These are phyloP conservation scores for Dinoponera quadriceps DNA, from an alignment of 1,140 invertebrate species.

Conservation along the genomic window DNA sequence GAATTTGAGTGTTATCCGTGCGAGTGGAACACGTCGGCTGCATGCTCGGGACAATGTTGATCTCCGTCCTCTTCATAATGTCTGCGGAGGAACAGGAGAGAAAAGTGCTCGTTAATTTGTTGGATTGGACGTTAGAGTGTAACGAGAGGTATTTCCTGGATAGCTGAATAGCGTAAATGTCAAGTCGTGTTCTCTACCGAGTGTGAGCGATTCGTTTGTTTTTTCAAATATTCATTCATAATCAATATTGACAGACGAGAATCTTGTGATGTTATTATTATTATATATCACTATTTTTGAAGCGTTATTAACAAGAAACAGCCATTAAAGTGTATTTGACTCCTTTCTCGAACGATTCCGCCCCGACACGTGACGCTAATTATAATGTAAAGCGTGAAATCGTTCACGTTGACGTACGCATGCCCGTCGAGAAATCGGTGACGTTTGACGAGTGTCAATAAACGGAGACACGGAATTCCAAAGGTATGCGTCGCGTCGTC, in stretches of 20 bases:
- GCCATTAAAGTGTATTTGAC: neutral
- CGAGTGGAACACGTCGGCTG: slow-evolving; percentile 68
- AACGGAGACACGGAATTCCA: slow-evolving; percentile 1
- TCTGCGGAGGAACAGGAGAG: slow-evolving; percentile 48
- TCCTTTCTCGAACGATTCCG: neutral
- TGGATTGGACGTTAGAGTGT: neutral
- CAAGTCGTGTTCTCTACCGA: no score
- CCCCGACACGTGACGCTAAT: neutral
- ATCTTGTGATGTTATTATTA: neutral
- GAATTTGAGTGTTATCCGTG: slow-evolving; percentile 83
- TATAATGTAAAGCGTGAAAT: neutral
- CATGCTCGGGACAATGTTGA: slow-evolving; percentile 78
- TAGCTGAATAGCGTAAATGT: neutral
- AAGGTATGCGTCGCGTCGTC: neutral
- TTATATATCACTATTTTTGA: neutral
- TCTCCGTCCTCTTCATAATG: slow-evolving; percentile 81
- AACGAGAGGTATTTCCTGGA: neutral
- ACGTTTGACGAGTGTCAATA: slow-evolving; percentile 24
- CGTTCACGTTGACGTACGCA: neutral
- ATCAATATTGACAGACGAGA: neutral
- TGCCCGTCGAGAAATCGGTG: slow-evolving; percentile 3
- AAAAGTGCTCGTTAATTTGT: slow-evolving; percentile 25
- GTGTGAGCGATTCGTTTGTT: neutral
- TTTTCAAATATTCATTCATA: neutral
- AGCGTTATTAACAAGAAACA: neutral